A percentile compares a stretch with the other conserved stretches of the same genome.
phyloP scores from a whole-genome alignment of 2,888 invertebrate genomes.

The Empis stercorea region DNA sequence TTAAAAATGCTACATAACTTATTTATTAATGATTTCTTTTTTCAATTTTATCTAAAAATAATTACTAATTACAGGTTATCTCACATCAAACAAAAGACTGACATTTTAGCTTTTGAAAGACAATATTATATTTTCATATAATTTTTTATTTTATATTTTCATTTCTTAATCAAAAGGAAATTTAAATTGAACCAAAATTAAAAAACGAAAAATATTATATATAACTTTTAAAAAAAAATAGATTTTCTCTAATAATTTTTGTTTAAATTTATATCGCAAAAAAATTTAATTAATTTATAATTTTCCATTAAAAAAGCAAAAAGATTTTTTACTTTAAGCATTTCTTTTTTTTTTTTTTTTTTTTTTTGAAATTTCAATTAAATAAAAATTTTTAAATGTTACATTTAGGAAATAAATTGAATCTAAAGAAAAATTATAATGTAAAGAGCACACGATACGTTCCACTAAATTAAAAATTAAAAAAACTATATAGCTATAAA shows the following conservation, averaged over 20 bases:
- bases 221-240: no score
- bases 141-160: background rate
- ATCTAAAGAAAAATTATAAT: background rate
- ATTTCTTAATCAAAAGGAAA: background rate
- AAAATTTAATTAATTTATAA: no score
- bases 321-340: no score
- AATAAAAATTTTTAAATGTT: background rate
- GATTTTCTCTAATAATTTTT: no score
- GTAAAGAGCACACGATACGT: background rate
- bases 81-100: constrained; percentile 33
- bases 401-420: background rate
- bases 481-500: background rate
- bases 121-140: constrained; percentile 31
- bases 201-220: background rate
- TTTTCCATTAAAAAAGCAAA: no score
- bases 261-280: no score
- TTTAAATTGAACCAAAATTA: background rate
- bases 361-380: background rate
- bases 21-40: background rate
- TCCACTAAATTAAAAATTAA: background rate
- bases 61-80: constrained; percentile 19
- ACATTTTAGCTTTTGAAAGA: constrained; percentile 38
- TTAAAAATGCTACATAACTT: no score
- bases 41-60: no score
- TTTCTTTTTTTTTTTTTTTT: no score